Conservation (phyloP, 2,113 vertebrate genomes). For the Meles meles region DNA sequence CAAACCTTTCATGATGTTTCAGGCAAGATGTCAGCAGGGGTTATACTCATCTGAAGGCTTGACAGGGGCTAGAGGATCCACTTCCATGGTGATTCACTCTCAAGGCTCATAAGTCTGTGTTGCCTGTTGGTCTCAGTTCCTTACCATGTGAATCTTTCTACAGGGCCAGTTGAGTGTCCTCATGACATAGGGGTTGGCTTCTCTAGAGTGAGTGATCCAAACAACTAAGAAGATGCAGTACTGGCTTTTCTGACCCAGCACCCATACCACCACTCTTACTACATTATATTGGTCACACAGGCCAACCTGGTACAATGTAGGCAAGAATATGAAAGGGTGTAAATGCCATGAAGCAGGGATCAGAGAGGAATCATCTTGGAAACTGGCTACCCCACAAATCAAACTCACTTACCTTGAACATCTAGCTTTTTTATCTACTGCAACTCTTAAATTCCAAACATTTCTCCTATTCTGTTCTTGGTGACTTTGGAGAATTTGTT, state of each 20-base stretch:
- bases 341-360: neutral
- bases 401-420: neutral
- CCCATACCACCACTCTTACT: neutral
- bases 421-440: neutral
- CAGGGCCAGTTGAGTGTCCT: neutral
- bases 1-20: neutral
- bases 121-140: neutral
- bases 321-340: neutral
- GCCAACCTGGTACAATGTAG: neutral
- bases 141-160: neutral
- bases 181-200: neutral
- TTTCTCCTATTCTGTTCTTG: neutral
- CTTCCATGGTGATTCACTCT: neutral
- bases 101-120: neutral
- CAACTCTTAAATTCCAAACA: constrained; percentile 3
- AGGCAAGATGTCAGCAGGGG: neutral
- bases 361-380: neutral
- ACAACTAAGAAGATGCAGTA: neutral
- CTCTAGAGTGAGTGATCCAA: neutral
- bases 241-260: neutral
- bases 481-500: neutral
- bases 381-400: neutral
- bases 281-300: neutral
- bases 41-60: neutral
- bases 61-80: neutral